phyloP scores from a whole-genome alignment of 2,113 vertebrate species.

The Alouatta palliata region DNA sequence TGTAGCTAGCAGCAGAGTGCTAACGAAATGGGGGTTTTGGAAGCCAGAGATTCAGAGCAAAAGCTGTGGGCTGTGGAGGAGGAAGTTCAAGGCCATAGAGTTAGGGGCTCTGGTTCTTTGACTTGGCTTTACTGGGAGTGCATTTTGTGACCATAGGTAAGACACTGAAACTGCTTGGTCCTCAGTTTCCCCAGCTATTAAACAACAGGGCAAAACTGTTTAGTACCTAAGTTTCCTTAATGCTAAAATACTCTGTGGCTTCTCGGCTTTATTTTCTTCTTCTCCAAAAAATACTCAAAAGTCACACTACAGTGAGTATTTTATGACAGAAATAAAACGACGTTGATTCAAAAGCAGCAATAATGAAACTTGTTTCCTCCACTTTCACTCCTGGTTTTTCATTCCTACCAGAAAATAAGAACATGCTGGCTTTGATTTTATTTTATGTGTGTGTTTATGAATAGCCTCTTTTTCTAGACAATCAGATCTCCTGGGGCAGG shows the following conservation, averaged over 20 bases:
- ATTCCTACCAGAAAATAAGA: constrained; percentile 80
- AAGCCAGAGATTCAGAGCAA: not conserved
- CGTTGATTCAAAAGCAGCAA: constrained; percentile 78
- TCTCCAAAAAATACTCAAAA: constrained; percentile 77
- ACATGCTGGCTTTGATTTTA: constrained; percentile 59
- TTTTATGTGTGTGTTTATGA: constrained; percentile 65
- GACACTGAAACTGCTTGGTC: not conserved
- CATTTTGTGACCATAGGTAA: not conserved
- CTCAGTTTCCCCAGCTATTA: not conserved
- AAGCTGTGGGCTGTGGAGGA: not conserved
- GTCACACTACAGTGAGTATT: constrained; percentile 73
- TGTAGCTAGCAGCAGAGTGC: not conserved
- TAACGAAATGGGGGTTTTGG: not conserved
- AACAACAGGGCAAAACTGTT: not conserved
- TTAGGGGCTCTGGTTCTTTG: not conserved
- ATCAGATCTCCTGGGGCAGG: not conserved
- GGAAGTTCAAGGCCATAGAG: not conserved
- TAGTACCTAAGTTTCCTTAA: not conserved
- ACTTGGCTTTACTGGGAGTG: not conserved
- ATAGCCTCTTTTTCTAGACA: constrained; percentile 47
- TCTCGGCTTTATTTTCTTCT: constrained; percentile 58
- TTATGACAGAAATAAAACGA: constrained; percentile 76
- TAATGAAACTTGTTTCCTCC: constrained; percentile 76
- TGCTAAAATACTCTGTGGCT: not conserved
- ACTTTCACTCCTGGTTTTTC: constrained; percentile 75